phyloP scores from a whole-genome alignment of 2,797 vertebrate genomes.

The Bothrops alternatus region DNA sequence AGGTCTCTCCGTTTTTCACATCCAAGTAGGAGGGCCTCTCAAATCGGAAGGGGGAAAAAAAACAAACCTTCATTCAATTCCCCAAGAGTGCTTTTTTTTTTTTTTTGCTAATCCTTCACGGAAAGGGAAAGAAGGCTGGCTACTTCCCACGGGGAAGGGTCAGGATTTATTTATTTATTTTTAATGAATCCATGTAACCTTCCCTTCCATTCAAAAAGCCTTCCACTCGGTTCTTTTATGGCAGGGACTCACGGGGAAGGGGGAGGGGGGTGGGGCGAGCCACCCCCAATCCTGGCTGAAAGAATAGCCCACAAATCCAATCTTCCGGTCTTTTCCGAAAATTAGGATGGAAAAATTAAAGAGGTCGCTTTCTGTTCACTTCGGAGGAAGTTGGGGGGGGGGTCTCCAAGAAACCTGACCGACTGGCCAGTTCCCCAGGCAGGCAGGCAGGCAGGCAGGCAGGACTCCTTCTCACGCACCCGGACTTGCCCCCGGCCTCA shows the following conservation, averaged over 20 bases:
- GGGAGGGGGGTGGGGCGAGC: neutral
- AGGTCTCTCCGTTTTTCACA: neutral
- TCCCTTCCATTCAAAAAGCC: neutral
- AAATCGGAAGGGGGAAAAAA: no score
- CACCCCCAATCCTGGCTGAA: neutral
- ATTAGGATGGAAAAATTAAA: neutral
- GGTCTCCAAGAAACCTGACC: neutral
- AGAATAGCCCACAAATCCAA: neutral
- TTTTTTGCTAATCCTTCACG: neutral
- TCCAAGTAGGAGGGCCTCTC: neutral
- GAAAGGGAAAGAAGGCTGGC: neutral
- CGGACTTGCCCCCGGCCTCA: neutral
- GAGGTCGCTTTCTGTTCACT: neutral
- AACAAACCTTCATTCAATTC: no score
- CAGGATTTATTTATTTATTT: neutral
- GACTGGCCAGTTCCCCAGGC: no score
- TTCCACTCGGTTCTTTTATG: neutral
- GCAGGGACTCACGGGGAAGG: no score
- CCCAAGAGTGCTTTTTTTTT: no score
- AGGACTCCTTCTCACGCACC: neutral
- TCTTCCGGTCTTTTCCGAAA: neutral
- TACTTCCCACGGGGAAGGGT: neutral
- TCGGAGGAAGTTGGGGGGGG: neutral
- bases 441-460: no score
- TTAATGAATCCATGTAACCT: neutral